Base-by-base conservation (phyloP, 2,888 invertebrate genomes). In the Lucinisca nassula region DNA sequence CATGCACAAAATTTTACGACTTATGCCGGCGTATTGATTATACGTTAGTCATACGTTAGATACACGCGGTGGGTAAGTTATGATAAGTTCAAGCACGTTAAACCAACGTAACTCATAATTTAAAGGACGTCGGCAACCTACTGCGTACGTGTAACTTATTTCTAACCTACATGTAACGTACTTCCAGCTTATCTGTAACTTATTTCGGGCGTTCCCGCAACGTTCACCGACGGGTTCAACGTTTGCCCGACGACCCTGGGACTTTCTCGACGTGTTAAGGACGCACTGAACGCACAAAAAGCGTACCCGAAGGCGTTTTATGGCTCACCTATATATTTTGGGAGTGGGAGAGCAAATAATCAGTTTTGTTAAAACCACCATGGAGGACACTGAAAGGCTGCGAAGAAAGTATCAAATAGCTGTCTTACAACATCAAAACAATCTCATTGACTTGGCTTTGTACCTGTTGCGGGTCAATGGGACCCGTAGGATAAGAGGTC, bases 11-110 rank as follows among this genome's bases (percentile, higher is more conserved):
- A 21, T 75, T 75, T 38, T n/a, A n/a, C 21, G n/a, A 30, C 27
- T 45, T 75, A 75, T 45, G 75, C 75, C 75, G 75, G 45, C 49
- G 49, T n/a, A 40, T n/a, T 77, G 27, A 32, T 77, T 32, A 77
- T 77, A 77, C 17, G 55, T 77, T 58, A 77, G 58, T 30, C 77
- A 77, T 55, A 32, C 3, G 77, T 55, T 45, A 35, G 49, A 49
- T 30, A n/a, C 45, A 45, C 75, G 45, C 45, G 37, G 37, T n/a
- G 37, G 38, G 40, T 38, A 38, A 37, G 35, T 73, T 73, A 73
- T 51, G 51, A 51, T 21, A 51, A 51, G 21, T 51, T 51, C 51
- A 51, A 3, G 27, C 40, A 75, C 49, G 75, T 45, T 75, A 58
- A n/a, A 77, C 1, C 38, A 58, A 24, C 21, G 38, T 58, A 61